Conservation (phyloP, 2,888 invertebrate genomes). For the Epiblema foenella region DNA sequence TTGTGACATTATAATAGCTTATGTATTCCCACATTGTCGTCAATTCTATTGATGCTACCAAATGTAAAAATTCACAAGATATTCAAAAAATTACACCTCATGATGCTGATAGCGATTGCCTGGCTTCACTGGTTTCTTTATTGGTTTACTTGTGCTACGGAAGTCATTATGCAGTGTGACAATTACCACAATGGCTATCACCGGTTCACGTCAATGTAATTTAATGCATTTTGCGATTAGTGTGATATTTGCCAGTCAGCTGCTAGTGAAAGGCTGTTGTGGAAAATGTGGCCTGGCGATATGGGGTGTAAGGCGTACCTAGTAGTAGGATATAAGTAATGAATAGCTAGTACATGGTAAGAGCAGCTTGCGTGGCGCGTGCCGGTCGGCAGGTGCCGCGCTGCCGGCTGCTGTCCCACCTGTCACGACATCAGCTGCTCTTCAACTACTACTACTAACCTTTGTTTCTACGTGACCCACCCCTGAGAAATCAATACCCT, state of each 20-base stretch:
- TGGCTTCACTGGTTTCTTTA: slow-evolving; percentile 6
- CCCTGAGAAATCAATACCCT: slow-evolving; percentile 44
- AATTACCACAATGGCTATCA: slow-evolving; percentile 43
- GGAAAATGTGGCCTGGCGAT: slow-evolving; percentile 64
- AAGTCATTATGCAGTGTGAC: slow-evolving; percentile 32
- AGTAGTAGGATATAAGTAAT: slow-evolving; percentile 35
- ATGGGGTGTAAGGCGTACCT: not conserved
- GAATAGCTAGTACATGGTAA: slow-evolving; percentile 39
- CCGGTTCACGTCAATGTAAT: slow-evolving; percentile 53
- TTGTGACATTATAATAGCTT: slow-evolving; percentile 23
- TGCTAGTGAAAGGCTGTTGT: slow-evolving; percentile 56
- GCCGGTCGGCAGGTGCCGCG: slow-evolving; percentile 71
- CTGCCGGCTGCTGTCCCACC: slow-evolving; percentile 80
- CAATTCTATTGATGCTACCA: slow-evolving; percentile 16
- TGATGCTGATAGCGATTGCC: not conserved
- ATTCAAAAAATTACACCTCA: not conserved
- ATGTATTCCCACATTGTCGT: slow-evolving; percentile 31
- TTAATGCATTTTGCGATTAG: slow-evolving; percentile 33
- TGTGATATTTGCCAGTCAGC: slow-evolving; percentile 61
- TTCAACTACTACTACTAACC: slow-evolving; percentile 67
- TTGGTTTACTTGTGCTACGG: slow-evolving; percentile 17
- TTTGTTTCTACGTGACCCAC: slow-evolving; percentile 55
- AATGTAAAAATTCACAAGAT: not conserved
- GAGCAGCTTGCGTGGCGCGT: slow-evolving; percentile 81
- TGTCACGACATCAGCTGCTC: slow-evolving; percentile 80